Conservation (phyloP, 2,113 vertebrate genomes). For the Ophthalmolycus amberensis region DNA sequence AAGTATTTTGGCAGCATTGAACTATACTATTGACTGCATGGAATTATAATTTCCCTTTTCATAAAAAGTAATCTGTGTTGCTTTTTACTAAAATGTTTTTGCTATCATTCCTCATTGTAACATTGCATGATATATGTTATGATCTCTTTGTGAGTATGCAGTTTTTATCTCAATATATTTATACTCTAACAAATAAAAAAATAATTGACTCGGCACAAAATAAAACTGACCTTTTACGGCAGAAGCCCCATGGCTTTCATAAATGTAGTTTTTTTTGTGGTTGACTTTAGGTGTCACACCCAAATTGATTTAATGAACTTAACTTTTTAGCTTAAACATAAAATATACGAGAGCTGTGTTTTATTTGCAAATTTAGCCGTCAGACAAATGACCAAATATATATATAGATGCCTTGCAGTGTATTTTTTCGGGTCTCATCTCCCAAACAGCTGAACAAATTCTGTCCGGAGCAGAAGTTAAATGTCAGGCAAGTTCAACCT, state of each 20-base stretch:
- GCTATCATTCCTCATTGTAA: neutral
- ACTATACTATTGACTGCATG: neutral
- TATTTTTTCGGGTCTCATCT: neutral
- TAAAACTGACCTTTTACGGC: neutral
- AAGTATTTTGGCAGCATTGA: neutral
- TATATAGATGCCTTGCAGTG: neutral
- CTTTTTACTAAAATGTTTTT: neutral
- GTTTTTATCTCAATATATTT: neutral
- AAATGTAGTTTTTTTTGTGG: neutral
- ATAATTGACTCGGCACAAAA: neutral
- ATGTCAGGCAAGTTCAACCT: slow-evolving; percentile 3
- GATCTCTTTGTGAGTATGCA: neutral
- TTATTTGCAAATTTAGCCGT: neutral
- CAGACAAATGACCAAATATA: neutral
- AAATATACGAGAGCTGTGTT: neutral
- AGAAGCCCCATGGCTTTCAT: slow-evolving; percentile 8
- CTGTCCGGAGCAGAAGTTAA: slow-evolving; percentile 9
- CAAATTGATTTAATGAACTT: slow-evolving; percentile 11
- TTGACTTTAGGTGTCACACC: slow-evolving; percentile 42
- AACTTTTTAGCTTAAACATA: neutral
- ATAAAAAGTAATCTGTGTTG: neutral
- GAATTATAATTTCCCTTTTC: neutral
- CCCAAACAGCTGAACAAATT: neutral
- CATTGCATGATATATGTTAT: neutral
- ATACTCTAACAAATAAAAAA: neutral